Conservation (phyloP, 1,140 invertebrate genomes). For the Zaprionus lachaisei region DNA sequence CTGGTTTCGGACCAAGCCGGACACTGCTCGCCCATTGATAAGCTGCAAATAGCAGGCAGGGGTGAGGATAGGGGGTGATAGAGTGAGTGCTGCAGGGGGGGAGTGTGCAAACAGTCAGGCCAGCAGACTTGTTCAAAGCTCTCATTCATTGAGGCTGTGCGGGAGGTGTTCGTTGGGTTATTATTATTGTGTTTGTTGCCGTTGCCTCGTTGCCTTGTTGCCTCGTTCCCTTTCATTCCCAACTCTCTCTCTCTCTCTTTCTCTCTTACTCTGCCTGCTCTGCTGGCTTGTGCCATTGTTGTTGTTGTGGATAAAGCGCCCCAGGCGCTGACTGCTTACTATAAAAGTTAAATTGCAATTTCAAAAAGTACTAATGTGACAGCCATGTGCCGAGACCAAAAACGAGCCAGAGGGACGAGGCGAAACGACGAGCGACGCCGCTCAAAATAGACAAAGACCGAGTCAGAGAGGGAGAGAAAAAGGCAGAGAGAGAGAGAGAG, state of each 20-base stretch:
- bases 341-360: constrained; percentile 77
- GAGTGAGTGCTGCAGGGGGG: background rate
- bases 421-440: background rate
- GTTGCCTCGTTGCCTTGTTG: constrained; percentile 2
- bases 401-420: background rate
- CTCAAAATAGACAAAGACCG: constrained; percentile 6
- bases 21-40: constrained; percentile 56
- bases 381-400: constrained; percentile 42
- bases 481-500: background rate
- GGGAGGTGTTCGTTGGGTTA: background rate
- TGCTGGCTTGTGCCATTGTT: constrained; percentile 14
- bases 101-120: constrained; percentile 12
- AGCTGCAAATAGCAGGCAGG: constrained; percentile 60
- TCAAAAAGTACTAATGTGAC: constrained; percentile 77
- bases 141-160: constrained; percentile 17
- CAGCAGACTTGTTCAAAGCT: constrained; percentile 60
- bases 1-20: constrained; percentile 18
- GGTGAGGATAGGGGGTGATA: background rate
- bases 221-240: constrained; percentile 9
- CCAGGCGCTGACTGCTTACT: constrained; percentile 49
- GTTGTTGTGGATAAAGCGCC: constrained; percentile 18
- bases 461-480: background rate
- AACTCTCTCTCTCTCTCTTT: background rate
- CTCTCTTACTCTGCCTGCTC: background rate
- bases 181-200: constrained; percentile 13